Evolutionary conservation across 1,140 invertebrate species (phyloP), one percentile per base, ranked within the genome.

Genomic region (Zaprionus nigranus): DNA sequence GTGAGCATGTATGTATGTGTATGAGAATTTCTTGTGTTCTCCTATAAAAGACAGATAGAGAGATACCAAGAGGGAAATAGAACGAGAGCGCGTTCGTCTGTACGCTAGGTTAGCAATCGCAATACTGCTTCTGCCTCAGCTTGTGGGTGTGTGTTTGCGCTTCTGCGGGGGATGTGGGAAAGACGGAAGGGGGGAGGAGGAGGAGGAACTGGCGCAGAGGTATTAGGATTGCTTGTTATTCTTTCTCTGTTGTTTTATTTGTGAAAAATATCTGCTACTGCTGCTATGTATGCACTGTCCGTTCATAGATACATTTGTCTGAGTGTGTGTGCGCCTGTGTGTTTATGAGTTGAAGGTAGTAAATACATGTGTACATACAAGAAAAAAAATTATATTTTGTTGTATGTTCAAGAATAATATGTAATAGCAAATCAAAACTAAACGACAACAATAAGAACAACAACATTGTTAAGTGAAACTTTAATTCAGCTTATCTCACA

Each of bases 231-330:
- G 71, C 82, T 85, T 85, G 82, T 85, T 85, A 75, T 85, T 86
- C 75, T 85, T 81, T 85, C 82, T 85, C 79, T 85, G 82, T 85
- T 85, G 82, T 85, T 85, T 85, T 85, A 85, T 85, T 84, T 85
- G 75, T 85, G 82, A 78, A 82, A 82, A 85, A 82, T 83, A 75
- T 65, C 78, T 74, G 78, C 78, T 79, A 30, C 66, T 79, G 77
- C 68, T 73, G 66, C 68, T 75, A 75, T 75, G 67, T 75, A 64
- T 75, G 73, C 73, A 75, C 73, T 75, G 72, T 70, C 72, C 66
- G 73, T 56, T 9, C 49, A 26, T 40, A 40, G 57, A 17, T 67
- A 59, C 22, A 38, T 59, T 30, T 56, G 49, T 62, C 46, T 66
- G 65, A 69, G 26, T 70, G 53, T 78, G 51, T 82, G 64, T 59